Percentiles rank a stretch among this genome's conserved stretches.
Conservation (phyloP, 2,113 vertebrate species). For the Cariama cristata region DNA sequence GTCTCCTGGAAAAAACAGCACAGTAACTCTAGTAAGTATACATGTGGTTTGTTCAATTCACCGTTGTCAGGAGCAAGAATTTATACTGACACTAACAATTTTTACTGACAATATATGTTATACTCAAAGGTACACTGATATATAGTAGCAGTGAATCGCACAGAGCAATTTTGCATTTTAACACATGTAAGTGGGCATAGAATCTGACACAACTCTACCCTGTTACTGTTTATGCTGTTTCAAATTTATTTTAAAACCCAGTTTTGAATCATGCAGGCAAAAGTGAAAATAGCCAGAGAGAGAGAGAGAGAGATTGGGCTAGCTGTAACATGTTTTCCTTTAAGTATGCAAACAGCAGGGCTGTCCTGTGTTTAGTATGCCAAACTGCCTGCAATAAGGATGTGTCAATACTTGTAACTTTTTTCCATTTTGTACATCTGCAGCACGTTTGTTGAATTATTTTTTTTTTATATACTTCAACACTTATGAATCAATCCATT, state of each 20-base stretch:
- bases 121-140: rapidly evolving
- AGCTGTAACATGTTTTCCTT: neutral
- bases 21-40: neutral
- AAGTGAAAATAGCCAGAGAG: neutral
- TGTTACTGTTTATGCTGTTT: neutral
- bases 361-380: neutral
- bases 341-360: neutral
- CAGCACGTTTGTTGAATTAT: neutral
- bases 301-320: neutral
- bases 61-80: neutral
- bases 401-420: neutral
- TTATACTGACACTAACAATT: neutral
- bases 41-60: neutral
- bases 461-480: neutral
- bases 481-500: neutral
- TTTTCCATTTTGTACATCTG: neutral
- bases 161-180: neutral
- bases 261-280: neutral
- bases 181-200: neutral
- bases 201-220: neutral
- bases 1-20: conserved; percentile 64
- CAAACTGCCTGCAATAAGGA: neutral
- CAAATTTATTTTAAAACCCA: neutral
- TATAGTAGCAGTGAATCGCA: neutral
- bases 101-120: neutral